Evolutionary conservation across 2,888 invertebrate genomes (phyloP), one percentile per base, ranked within the genome.

Genomic region (Homarus gammarus): DNA sequence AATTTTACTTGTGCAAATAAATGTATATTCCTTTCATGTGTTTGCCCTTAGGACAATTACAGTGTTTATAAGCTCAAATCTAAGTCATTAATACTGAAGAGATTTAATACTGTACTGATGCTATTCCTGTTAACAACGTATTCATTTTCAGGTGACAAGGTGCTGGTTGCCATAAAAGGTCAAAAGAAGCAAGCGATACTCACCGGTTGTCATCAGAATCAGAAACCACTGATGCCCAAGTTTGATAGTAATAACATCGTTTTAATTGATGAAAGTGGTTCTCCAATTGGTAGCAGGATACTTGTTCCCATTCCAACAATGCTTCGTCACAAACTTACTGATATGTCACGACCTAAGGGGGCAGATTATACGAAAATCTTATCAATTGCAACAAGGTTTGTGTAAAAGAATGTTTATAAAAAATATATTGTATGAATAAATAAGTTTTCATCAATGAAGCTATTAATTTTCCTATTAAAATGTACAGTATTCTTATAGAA

Each of bases 161-260:
- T 99, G 8, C 93, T 99, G 93, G 96, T 99, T 22, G 98, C 99
- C 2, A 97, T 99, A 91, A 97, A 97, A 94, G 99, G 99, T 5
- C 96, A 99, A 94, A 99, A 98, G 95, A 98, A 98, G 93, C 97
- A 97, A 93, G 99, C 96, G 6, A 97, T 98, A 91, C 95, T 98
- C 40, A 98, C 98, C 2, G 99, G 99, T 0, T 94, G 97, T 79
- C 88, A 84, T 44, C 93, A 92, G 77, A 97, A 95, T 84, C 98
- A 98, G 93, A 95, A 95, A 87, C 94, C 96, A 0, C 96, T 97
- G 94, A 95, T 98, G 61, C 99, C 99, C 0, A 97, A 97, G 93
- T 98, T 97, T 94, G 99, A 99, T 94, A 97, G 96, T 93, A 99
- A 99, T 94, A 99, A 99, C 94, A 94, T 99, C 85, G 99, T 99